phyloP scores from a whole-genome alignment of 2,888 invertebrate species.

The Clanis bilineata region DNA sequence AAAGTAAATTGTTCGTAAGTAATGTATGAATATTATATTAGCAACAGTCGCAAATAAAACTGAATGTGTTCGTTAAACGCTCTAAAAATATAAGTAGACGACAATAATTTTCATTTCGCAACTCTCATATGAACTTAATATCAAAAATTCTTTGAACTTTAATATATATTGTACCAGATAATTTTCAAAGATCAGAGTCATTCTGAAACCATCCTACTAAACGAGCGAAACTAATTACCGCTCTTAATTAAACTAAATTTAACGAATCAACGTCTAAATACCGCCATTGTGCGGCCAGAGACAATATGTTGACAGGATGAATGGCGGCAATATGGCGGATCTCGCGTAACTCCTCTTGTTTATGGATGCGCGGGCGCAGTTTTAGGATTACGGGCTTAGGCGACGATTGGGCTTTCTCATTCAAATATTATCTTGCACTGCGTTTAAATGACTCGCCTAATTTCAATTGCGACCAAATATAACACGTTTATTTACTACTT shows the following conservation, averaged over 20 bases:
- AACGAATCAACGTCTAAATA: slow-evolving; percentile 73
- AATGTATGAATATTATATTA: background rate
- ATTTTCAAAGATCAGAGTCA: slow-evolving; percentile 36
- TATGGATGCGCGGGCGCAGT: slow-evolving; percentile 72
- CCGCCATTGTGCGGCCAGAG: slow-evolving; percentile 72
- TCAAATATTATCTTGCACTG: slow-evolving; percentile 23
- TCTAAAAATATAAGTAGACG: slow-evolving; percentile 5
- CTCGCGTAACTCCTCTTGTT: slow-evolving; percentile 75
- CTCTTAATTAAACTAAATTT: slow-evolving; percentile 74
- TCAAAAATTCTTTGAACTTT: slow-evolving; percentile 53
- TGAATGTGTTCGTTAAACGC: slow-evolving; percentile 9
- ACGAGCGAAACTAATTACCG: slow-evolving; percentile 68
- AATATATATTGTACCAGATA: slow-evolving; percentile 46
- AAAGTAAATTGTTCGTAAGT: background rate
- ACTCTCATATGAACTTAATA: slow-evolving; percentile 43
- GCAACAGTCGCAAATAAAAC: background rate
- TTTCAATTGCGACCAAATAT: slow-evolving; percentile 80
- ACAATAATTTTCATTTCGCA: slow-evolving; percentile 24
- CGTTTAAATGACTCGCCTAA: slow-evolving; percentile 77
- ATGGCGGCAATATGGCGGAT: slow-evolving; percentile 73
- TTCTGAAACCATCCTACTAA: slow-evolving; percentile 51
- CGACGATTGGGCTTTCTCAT: slow-evolving; percentile 67
- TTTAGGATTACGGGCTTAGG: slow-evolving; percentile 76
- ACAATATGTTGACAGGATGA: slow-evolving; percentile 81
- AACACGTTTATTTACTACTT: slow-evolving; percentile 77